Evolutionary conservation across 2,888 invertebrate species (phyloP).

Genomic region (Idaea biselata): DNA sequence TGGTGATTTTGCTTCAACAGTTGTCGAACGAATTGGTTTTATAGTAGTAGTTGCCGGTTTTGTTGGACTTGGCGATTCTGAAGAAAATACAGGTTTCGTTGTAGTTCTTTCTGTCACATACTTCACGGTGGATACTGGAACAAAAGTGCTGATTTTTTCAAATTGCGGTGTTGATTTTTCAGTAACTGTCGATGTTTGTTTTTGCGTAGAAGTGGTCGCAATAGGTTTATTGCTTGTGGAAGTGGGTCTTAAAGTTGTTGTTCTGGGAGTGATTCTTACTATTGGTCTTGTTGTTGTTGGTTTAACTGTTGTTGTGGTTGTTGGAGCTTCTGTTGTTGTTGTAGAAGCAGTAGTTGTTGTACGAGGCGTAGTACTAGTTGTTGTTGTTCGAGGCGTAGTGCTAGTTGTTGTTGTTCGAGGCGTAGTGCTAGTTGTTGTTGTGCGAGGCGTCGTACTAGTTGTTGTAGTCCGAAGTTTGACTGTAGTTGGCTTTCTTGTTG

Average conservation of each 20-base stretch:
- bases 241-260: slow-evolving; percentile 22
- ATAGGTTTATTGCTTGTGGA: slow-evolving; percentile 15
- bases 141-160: slow-evolving; percentile 59
- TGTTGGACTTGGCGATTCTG: slow-evolving; percentile 34
- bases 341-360: slow-evolving; percentile 25
- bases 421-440: not conserved
- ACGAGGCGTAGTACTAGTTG: not conserved
- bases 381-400: not conserved
- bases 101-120: slow-evolving; percentile 54
- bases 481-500: slow-evolving; percentile 15
- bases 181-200: slow-evolving; percentile 29
- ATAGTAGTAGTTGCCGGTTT: slow-evolving; percentile 35
- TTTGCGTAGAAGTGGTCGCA: slow-evolving; percentile 20
- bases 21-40: slow-evolving; percentile 28
- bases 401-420: not conserved
- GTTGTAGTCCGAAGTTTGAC: not conserved
- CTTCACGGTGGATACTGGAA: slow-evolving; percentile 55
- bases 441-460: not conserved
- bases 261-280: slow-evolving; percentile 31
- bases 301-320: slow-evolving; percentile 30
- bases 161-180: slow-evolving; percentile 43
- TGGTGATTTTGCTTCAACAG: slow-evolving; percentile 17
- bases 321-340: slow-evolving; percentile 28
- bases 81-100: slow-evolving; percentile 33
- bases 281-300: slow-evolving; percentile 28